Conservation (phyloP, 2,888 invertebrate genomes). For the Synergus laeviventris region DNA sequence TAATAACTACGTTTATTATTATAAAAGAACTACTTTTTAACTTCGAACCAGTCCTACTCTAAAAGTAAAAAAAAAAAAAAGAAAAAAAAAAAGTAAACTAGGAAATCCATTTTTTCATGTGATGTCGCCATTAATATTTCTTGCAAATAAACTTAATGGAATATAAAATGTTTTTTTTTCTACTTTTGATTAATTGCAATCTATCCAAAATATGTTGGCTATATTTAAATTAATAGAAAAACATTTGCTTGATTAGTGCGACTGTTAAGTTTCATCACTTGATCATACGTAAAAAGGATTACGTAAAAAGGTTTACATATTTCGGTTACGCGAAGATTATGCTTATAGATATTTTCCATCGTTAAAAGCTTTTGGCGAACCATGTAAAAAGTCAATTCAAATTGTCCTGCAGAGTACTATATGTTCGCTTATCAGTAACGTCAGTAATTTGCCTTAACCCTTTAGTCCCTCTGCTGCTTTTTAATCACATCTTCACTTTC, state of each 20-base stretch:
- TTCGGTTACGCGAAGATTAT: slow-evolving; percentile 16
- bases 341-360: slow-evolving; percentile 4
- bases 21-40: slow-evolving; percentile 22
- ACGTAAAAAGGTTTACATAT: background rate
- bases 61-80: too few species aligned
- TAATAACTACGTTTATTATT: slow-evolving; percentile 26
- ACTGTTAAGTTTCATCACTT: slow-evolving; percentile 11
- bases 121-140: background rate
- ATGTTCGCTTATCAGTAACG: background rate
- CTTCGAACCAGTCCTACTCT: slow-evolving; percentile 24
- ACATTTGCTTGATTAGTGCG: background rate
- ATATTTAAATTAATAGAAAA: background rate
- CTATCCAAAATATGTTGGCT: background rate
- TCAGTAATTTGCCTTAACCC: slow-evolving; percentile 7
- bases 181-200: background rate
- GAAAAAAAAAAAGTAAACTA: background rate
- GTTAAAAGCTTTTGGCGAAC: slow-evolving; percentile 26
- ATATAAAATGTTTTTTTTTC: background rate
- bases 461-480: background rate
- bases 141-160: background rate
- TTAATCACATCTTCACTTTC: slow-evolving; percentile 4
- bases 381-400: background rate
- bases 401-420: background rate
- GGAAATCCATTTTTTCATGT: background rate
- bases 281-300: slow-evolving; percentile 1